A percentile compares a stretch with the other conserved stretches of the same genome.
Conservation (phyloP, 2,888 invertebrate species). For the Willowsia nigromaculata region DNA sequence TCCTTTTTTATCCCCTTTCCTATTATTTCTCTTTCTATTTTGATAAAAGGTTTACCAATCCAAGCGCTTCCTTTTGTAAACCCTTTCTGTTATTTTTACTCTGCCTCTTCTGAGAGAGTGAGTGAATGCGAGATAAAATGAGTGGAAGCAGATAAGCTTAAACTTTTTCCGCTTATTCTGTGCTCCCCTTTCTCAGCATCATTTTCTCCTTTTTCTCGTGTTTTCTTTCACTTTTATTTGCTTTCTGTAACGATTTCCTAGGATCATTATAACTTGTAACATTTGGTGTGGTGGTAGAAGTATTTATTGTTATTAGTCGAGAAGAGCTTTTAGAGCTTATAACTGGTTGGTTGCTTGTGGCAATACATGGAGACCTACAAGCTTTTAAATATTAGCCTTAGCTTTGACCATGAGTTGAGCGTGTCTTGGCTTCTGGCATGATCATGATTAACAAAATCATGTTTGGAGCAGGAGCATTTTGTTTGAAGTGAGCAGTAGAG, state of each 20-base stretch:
- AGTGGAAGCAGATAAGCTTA: not conserved
- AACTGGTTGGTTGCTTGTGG: not conserved
- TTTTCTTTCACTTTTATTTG: not conserved
- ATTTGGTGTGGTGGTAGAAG: not conserved
- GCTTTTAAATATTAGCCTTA: constrained; percentile 1
- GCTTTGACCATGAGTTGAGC: too few relatives aligned
- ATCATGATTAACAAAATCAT: not conserved
- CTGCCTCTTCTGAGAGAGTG: not conserved
- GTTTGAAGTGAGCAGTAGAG: not conserved
- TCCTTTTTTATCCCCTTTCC: not conserved
- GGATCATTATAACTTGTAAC: not conserved
- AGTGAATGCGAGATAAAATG: too few relatives aligned
- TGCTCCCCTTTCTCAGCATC: too few relatives aligned
- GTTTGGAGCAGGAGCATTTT: constrained; percentile 16
- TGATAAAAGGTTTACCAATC: constrained; percentile 29
- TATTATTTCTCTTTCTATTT: not conserved
- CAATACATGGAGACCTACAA: not conserved
- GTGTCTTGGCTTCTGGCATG: not conserved
- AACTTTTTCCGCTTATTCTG: too few relatives aligned
- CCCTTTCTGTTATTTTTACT: constrained; percentile 11
- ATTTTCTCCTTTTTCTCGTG: too few relatives aligned
- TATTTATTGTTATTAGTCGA: not conserved
- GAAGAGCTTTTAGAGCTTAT: too few relatives aligned
- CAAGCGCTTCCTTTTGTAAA: not conserved
- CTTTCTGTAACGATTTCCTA: not conserved